phyloP scores from a whole-genome alignment of 2,113 vertebrate genomes.

The Raja brachyura region DNA sequence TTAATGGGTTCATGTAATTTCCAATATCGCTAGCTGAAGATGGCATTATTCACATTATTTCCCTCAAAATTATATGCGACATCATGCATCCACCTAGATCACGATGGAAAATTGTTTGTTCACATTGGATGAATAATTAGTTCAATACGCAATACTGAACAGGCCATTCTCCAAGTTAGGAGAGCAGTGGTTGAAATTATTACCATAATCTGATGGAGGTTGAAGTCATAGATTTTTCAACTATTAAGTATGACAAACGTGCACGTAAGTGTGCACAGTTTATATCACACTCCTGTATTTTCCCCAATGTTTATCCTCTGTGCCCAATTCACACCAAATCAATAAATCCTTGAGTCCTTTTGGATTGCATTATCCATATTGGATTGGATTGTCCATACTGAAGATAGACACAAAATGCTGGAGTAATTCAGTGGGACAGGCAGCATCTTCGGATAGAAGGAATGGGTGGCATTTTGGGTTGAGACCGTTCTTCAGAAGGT shows the following conservation, averaged over 20 bases:
- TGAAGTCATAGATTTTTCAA: neutral
- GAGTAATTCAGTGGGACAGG: no score
- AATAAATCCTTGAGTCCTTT: neutral
- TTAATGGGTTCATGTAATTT: neutral
- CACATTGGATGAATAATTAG: neutral
- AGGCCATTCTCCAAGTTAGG: neutral
- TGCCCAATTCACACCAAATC: neutral
- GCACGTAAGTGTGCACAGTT: neutral
- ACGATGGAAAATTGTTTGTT: neutral
- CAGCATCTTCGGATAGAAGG: no score
- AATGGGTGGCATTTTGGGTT: no score
- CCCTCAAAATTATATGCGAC: neutral
- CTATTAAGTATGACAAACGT: neutral
- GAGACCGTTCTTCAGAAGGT: no score
- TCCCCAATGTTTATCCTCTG: neutral
- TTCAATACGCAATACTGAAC: neutral
- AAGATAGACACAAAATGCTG: no score
- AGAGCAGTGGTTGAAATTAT: neutral
- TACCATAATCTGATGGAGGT: neutral
- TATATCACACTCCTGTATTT: neutral
- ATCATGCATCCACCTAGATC: neutral
- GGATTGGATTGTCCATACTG: neutral
- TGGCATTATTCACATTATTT: neutral
- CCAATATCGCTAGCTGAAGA: neutral
- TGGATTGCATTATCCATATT: neutral